A percentile compares a stretch with the other conserved stretches of the same genome.
These are phyloP conservation scores for Panurus biarmicus DNA, from an alignment of 2,113 vertebrate genomes.

Conservation along the genomic window DNA sequence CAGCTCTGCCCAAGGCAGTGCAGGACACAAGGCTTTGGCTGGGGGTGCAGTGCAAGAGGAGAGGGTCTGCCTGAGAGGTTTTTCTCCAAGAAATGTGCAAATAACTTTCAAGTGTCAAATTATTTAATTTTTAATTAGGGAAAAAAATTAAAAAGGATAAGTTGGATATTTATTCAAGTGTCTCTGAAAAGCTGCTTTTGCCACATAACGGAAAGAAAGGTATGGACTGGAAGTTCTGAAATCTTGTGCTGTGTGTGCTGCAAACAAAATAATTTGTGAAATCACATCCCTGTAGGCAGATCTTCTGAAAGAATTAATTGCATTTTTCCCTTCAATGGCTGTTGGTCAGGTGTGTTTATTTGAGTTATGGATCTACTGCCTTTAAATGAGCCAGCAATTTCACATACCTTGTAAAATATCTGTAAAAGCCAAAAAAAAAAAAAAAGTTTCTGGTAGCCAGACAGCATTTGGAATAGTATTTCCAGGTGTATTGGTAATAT, in stretches of 20 bases:
- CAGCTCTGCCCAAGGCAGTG: neutral
- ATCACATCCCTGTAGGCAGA: neutral
- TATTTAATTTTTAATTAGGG: neutral
- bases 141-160: rapidly evolving
- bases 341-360: neutral
- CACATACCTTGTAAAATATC: neutral
- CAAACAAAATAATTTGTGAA: neutral
- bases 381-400: neutral
- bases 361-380: neutral
- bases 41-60: neutral
- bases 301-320: neutral
- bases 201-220: neutral
- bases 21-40: neutral
- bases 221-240: neutral
- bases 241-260: neutral
- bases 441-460: neutral
- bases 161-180: neutral
- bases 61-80: neutral
- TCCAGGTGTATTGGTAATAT: neutral
- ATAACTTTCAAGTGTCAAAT: neutral
- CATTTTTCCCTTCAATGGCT: neutral
- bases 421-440: neutral
- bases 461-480: neutral
- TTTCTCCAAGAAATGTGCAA: neutral
- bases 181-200: neutral